Percentiles rank a stretch among this genome's conserved stretches.
These are phyloP conservation scores for Diachasmimorpha longicaudata DNA, from an alignment of 1,140 invertebrate genomes.

Conservation along the genomic window DNA sequence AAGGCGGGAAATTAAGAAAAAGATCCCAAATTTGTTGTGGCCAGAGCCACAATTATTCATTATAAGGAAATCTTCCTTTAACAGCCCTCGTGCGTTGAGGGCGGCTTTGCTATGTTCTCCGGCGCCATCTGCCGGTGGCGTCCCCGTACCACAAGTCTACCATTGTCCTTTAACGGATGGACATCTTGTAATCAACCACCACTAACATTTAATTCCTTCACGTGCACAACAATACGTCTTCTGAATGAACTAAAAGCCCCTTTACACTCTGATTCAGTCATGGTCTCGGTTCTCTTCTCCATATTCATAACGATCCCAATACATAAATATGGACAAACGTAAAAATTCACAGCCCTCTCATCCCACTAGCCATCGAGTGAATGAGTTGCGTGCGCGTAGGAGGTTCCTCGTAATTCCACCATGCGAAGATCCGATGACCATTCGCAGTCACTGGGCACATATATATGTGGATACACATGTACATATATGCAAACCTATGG, in stretches of 20 bases:
- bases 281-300: neutral
- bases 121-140: too few species aligned
- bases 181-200: too few species aligned
- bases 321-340: neutral
- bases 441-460: neutral
- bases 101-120: too few species aligned
- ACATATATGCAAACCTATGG: neutral
- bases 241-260: conserved; percentile 26
- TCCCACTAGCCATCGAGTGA: conserved; percentile 31
- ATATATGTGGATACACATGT: too few species aligned
- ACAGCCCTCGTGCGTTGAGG: too few species aligned
- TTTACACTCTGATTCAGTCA: neutral
- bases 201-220: too few species aligned
- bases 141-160: too few species aligned
- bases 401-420: conserved; percentile 53
- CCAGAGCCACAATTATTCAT: too few species aligned
- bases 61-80: too few species aligned
- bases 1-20: too few species aligned
- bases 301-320: neutral
- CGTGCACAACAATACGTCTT: neutral
- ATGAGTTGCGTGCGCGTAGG: conserved; percentile 60
- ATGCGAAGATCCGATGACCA: conserved; percentile 58
- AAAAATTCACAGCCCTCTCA: neutral
- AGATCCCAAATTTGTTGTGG: too few species aligned
- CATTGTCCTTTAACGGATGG: too few species aligned